phyloP scores from a whole-genome alignment of 2,888 invertebrate species.

The Drosophila greeni region DNA sequence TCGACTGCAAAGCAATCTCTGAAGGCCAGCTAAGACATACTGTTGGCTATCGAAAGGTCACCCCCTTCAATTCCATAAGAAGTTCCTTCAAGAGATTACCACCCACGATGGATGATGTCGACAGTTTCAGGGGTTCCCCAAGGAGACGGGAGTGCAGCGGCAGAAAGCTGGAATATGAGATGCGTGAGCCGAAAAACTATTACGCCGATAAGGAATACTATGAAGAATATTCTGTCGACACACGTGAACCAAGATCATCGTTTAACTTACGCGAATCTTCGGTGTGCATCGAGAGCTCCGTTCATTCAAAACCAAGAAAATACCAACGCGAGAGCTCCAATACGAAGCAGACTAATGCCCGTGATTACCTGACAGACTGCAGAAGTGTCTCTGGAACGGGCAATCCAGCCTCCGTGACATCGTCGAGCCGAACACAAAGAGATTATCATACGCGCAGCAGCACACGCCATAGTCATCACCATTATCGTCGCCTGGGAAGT shows the following conservation, averaged over 20 bases:
- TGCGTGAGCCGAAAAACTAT: background rate
- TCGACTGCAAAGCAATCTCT: background rate
- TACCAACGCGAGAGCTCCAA: background rate
- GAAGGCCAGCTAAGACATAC: background rate
- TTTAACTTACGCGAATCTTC: background rate
- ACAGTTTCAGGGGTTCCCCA: background rate
- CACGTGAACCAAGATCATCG: background rate
- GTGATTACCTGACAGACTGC: background rate
- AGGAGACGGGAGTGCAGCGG: background rate
- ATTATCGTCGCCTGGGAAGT: slow-evolving; percentile 6
- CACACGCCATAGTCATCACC: slow-evolving; percentile 22
- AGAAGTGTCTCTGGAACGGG: slow-evolving; percentile 6
- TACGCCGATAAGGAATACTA: background rate
- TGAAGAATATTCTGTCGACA: background rate
- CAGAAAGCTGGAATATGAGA: background rate
- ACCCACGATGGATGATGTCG: background rate
- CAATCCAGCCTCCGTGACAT: slow-evolving; percentile 7
- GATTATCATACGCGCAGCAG: slow-evolving; percentile 21
- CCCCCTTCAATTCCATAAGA: background rate
- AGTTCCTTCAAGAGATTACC: slow-evolving; percentile 8
- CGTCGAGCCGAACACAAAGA: slow-evolving; percentile 4
- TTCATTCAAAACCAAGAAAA: slow-evolving; percentile 7
- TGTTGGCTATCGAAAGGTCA: background rate
- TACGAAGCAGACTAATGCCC: background rate
- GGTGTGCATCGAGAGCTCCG: background rate